Base-by-base conservation (phyloP, 2,113 vertebrate species). In the Oncorhynchus tshawytscha region DNA sequence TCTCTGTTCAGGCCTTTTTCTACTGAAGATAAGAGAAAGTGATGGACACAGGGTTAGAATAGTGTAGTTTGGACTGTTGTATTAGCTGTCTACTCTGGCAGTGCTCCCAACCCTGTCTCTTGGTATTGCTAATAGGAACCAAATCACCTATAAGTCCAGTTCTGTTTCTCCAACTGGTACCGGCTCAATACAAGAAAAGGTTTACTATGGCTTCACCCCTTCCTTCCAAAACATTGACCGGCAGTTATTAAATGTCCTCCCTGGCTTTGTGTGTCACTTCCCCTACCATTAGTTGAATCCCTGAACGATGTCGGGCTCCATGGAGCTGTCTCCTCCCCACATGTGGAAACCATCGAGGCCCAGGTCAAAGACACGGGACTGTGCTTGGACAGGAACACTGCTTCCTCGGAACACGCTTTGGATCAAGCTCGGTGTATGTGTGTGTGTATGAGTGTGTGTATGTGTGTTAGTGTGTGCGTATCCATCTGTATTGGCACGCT, bases 281-380 rank as follows among this genome's bases (percentile, higher is more conserved):
- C 31, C 8, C 71, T 69, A 22, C n/a, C 49, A 34, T 60, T 45
- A 48, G 69, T 22, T 22, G n/a, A 62, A 22, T 77, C 69, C 75
- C 59, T 71, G 59, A 59, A 64, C n/a, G 69, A 45, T 48, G 65
- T 51, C 60, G 66, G 27, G 16, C 27, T 27, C 62, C 71, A 73
- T 25, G 57, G 65, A 73, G 77, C 49, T 71, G 59, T 75, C 73
- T 71, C 73, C 73, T 45, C 34, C 70, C 67, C 39, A 67, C 73
- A 80, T 80, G 73, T 75, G 78, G 78, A 80, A 79, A 70, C 72
- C 72, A 75, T 75, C 60, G 51, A 51, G 59, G 77, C 5, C n/a
- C 69, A 24, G 39, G 7, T 34, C 8, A 18, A 34, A n/a, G 20
- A 45, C 18, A 45, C 9, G 39, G 16, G 13, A 54, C 16, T 16